Evolutionary conservation across 2,113 vertebrate species (phyloP), one percentile per base, ranked within the genome.

Genomic region (Siphamia tubifer): DNA sequence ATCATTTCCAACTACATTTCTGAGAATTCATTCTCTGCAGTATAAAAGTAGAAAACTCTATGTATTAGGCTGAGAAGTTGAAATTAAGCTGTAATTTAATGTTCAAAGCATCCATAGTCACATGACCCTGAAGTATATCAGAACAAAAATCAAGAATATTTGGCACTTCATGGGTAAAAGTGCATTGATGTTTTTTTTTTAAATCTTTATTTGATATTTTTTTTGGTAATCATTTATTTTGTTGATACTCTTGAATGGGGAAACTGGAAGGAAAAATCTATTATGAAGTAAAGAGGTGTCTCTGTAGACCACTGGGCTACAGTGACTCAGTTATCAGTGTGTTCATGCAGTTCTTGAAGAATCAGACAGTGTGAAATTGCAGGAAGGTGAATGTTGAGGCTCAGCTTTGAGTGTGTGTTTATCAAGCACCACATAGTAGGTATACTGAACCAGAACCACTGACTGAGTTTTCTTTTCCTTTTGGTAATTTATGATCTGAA

Each of bases 291-390:
- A 61, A 85, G 83, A 47, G n/a, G 44, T 48, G 68, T 73, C 48
- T 79, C 72, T 57, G 72, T 74, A 52, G 66, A 35, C 56, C 40
- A 75, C 58, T 56, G 57, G 67, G 65, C 72, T 69, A 62, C 57
- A 54, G 68, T 68, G 64, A 43, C 81, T 70, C 12, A 30, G 57
- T 85, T 87, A 90, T 89, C 87, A 30, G 84, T 64, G 66, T 85
- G 72, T 81, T 74, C 80, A 84, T 81, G 84, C 87, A 74, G n/a
- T 57, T 70, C 80, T 68, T 27, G 62, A 39, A 54, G 74, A 86
- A 66, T 84, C 89, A 88, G 69, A 81, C 69, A 28, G 66, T 87
- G 84, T 89, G 89, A 90, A 89, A 90, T 90, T 87, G 87, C 82
- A 76, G 57, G 69, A 83, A 43, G 75, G 68, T 81, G 66, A 82